A percentile compares a stretch with the other conserved stretches of the same genome.
Conservation (phyloP, 2,113 vertebrate species). For the Nesospiza acunhae region DNA sequence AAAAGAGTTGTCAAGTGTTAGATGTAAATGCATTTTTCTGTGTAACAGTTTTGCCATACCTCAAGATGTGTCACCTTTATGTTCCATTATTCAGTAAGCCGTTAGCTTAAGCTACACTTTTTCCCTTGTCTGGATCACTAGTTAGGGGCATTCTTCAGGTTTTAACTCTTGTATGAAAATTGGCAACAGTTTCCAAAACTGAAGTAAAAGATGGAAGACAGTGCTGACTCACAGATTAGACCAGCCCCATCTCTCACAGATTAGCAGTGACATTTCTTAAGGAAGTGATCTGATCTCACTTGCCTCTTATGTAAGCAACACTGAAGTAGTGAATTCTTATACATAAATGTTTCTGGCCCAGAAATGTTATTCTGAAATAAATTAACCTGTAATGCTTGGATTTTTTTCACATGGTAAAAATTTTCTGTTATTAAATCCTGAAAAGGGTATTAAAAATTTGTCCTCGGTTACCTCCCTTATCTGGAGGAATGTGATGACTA, state of each 20-base stretch:
- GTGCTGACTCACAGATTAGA: not conserved
- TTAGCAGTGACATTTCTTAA: not conserved
- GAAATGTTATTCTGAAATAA: not conserved
- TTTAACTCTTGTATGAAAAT: not conserved
- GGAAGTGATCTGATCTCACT: not conserved
- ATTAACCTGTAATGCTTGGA: not conserved
- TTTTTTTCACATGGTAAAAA: not conserved
- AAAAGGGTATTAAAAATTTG: not conserved
- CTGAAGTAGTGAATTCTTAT: not conserved
- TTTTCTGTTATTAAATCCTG: not conserved
- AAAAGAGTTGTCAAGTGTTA: not conserved
- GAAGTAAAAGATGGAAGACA: not conserved
- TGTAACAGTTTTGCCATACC: rapidly evolving
- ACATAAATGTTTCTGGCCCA: not conserved
- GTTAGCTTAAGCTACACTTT: rapidly evolving
- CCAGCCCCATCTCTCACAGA: not conserved
- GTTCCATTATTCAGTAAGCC: not conserved
- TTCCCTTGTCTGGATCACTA: not conserved
- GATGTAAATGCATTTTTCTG: not conserved
- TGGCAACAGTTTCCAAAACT: not conserved
- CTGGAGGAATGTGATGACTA: not conserved
- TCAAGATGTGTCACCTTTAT: not conserved
- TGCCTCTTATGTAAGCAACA: not conserved
- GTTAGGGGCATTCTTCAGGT: not conserved
- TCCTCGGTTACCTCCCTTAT: not conserved